These are phyloP conservation scores for Centropus unirufus DNA, from an alignment of 2,113 vertebrate species.

Conservation along the genomic window DNA sequence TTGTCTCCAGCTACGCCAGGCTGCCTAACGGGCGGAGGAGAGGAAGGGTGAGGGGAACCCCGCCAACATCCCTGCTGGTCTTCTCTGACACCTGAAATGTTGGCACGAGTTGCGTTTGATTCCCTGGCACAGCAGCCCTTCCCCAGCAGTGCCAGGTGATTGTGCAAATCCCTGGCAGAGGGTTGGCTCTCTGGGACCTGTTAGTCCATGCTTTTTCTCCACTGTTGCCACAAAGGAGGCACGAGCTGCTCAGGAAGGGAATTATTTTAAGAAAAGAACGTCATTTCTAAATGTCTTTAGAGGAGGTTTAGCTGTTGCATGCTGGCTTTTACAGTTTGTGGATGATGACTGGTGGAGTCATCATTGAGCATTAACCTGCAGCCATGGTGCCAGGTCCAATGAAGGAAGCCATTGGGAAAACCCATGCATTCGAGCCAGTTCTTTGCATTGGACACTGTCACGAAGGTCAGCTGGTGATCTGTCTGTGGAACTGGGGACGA, in stretches of 20 bases:
- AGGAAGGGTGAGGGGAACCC: background rate
- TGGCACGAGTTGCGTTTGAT: background rate
- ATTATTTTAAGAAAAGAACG: background rate
- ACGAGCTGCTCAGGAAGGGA: background rate
- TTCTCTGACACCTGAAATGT: background rate
- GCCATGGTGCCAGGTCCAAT: background rate
- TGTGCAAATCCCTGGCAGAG: background rate
- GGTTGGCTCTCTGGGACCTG: background rate
- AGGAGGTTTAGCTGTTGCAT: background rate
- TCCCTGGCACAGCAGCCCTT: background rate
- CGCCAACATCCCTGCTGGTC: too few relatives aligned
- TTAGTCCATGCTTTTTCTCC: background rate
- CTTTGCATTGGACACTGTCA: background rate
- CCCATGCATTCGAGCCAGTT: fast-evolving
- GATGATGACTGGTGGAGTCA: background rate
- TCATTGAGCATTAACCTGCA: background rate
- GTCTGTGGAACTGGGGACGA: background rate
- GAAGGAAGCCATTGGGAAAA: background rate
- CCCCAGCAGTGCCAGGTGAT: background rate
- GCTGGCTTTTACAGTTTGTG: background rate
- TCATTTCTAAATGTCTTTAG: fast-evolving
- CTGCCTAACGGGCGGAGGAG: background rate
- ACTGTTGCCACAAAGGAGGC: background rate
- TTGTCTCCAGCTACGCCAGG: background rate
- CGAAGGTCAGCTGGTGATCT: background rate